Base-by-base conservation (phyloP, 2,888 invertebrate genomes). In the Ptychoptera albimana region DNA sequence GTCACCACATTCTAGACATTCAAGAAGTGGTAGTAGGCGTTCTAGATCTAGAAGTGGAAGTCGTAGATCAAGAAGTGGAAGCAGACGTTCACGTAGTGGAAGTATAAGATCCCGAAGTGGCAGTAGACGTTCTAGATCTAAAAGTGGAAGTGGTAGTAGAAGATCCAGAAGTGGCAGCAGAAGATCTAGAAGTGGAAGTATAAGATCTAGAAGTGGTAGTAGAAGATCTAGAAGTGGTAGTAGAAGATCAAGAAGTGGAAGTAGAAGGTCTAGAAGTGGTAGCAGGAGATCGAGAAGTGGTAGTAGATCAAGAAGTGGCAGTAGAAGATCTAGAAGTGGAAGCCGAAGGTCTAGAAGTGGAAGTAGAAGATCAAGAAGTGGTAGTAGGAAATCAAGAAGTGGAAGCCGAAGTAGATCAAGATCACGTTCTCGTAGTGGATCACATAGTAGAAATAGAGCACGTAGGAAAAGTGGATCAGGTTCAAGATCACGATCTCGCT, bases 251-350 rank as follows among this genome's bases (percentile, higher is more conserved):
- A 56, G 57, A 1, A 38, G 40, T n/a, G 42, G 48, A 43, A 48
- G 54, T 9, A 49, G 52, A 40, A 55, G 57, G 10, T 46, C 51
- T n/a, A 29, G 38, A 10, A 38, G 44, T 13, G 42, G 42, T 12
- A 23, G 49, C 15, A 46, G 46, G 13, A 44, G 47, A 42, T 44
- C 43, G 8, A 50, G 51, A 29, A 50, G 46, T 45, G 51, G 52
- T 8, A 62, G 64, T 2, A 57, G 63, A 15, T 58, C 59, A 52
- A 59, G 56, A 59, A 45, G 44, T 2, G 13, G 43, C 2, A 51
- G 48, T 39, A 48, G 42, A 43, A 41, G 46, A 29, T 35, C 39
- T 47, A 49, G 59, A 40, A 39, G 40, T 1, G 52, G 54, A 5
- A 46, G 54, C 44, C 54, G 54, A 39, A 48, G 52, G 34, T 54